Base-by-base conservation (phyloP, 2,888 invertebrate species). In the Rhagium mordax region DNA sequence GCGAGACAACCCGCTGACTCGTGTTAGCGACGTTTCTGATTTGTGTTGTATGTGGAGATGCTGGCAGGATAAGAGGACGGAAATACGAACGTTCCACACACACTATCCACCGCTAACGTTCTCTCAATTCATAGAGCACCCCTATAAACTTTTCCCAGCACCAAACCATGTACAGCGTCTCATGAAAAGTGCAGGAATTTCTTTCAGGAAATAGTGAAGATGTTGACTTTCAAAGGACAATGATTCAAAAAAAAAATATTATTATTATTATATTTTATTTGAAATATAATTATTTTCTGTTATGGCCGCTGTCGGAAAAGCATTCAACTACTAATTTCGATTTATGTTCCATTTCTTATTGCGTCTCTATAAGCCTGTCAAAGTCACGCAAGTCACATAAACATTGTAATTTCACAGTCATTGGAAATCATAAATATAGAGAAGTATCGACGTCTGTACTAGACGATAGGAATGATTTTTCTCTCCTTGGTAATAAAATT, bases 391-490 rank as follows among this genome's bases (percentile, higher is more conserved):
- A 21, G 20, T 65, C 72, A 72, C 77, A 75, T 73, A 71, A 74
- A 41, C 73, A 74, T 65, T 74, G 68, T 74, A 77, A 74, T 74
- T 74, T 69, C 49, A 41, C 57, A 72, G 69, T 64, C 74, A 76
- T 70, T 74, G 51, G 59, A 33, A 33, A 33, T 59, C 59, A 59
- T 59, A 59, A 59, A 59, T 59, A 59, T 59, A 59, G 33, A 59
- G 33, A 16, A 33, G 18, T 16, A 13, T n/a, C 29, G 27, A 59
- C 18, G 41, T 3, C 10, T 41, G 13, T 33, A 33, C 20, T 41
- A 7, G 59, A 13, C 18, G n/a, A n/a, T n/a, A n/a, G n/a, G n/a
- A n/a, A n/a, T n/a, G n/a, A n/a, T n/a, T n/a, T n/a, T n/a, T n/a
- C n/a, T n/a, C n/a, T n/a, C n/a, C n/a, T n/a, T n/a, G n/a, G n/a